Conservation (phyloP, 2,797 vertebrate genomes). For the Orientallactaga sibirica region DNA sequence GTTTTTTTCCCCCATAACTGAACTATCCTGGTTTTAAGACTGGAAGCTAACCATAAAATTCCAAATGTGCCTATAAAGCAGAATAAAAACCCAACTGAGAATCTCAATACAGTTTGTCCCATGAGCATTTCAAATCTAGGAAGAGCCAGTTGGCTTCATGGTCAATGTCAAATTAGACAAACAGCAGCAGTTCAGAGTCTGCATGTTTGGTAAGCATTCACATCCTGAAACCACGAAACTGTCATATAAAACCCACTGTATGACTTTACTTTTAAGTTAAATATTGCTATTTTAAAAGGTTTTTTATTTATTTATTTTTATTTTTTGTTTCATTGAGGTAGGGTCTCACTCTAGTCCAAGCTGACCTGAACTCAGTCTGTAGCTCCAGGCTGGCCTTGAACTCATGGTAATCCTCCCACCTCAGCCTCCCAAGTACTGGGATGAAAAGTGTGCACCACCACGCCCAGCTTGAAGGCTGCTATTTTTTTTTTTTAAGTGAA, state of each 20-base stretch:
- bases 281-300: neutral
- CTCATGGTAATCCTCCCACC: too few relatives aligned
- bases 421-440: too few relatives aligned
- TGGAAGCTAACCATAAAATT: conserved; percentile 16
- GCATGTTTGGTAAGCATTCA: neutral
- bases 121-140: neutral
- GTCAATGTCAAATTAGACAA: neutral
- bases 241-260: neutral
- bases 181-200: neutral
- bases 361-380: too few relatives aligned
- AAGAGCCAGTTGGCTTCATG: neutral
- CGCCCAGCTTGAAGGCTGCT: too few relatives aligned
- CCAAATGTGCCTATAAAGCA: neutral
- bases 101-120: neutral
- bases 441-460: too few relatives aligned
- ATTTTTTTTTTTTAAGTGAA: conserved; percentile 32
- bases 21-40: conserved; percentile 30
- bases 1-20: neutral
- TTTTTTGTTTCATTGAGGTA: too few relatives aligned
- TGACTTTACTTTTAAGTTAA: conserved; percentile 2
- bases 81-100: neutral
- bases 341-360: too few relatives aligned
- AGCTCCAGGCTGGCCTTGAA: too few relatives aligned
- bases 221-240: neutral
- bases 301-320: too few relatives aligned